phyloP scores from a whole-genome alignment of 2,888 invertebrate species.

The Lasioglossum morio region DNA sequence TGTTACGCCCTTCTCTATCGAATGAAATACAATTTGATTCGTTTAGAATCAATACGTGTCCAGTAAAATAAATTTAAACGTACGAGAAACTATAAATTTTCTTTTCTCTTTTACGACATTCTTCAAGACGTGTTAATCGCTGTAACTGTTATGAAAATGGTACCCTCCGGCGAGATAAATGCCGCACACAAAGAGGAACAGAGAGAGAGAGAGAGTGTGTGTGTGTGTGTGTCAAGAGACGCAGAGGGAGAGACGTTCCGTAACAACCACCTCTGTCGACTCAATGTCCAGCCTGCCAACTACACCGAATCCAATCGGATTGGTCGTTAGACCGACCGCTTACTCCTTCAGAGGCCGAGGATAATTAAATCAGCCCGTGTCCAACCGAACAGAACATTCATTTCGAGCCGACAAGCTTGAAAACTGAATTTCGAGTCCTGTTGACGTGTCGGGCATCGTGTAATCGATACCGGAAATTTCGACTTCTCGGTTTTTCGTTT shows the following conservation, averaged over 20 bases:
- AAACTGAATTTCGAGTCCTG: neutral
- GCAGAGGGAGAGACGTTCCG: neutral
- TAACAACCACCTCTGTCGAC: neutral
- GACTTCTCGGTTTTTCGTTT: neutral
- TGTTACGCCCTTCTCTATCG: no score
- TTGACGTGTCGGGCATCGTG: neutral
- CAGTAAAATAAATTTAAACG: no score
- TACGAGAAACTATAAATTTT: no score
- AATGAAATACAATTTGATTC: no score
- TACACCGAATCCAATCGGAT: neutral
- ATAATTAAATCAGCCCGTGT: neutral
- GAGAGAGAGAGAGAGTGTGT: neutral
- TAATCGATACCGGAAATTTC: neutral
- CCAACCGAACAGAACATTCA: neutral
- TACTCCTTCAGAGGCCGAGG: neutral
- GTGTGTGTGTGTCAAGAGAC: neutral
- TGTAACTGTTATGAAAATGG: no score
- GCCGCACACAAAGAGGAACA: neutral
- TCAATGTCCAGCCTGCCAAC: neutral
- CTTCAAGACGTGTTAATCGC: no score
- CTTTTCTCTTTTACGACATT: no score
- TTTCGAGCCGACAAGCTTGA: neutral
- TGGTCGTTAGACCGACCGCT: neutral
- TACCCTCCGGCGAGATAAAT: neutral
- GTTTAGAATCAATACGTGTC: no score